Evolutionary conservation across 1,140 invertebrate genomes (phyloP).

Genomic region (Achroia grisella): DNA sequence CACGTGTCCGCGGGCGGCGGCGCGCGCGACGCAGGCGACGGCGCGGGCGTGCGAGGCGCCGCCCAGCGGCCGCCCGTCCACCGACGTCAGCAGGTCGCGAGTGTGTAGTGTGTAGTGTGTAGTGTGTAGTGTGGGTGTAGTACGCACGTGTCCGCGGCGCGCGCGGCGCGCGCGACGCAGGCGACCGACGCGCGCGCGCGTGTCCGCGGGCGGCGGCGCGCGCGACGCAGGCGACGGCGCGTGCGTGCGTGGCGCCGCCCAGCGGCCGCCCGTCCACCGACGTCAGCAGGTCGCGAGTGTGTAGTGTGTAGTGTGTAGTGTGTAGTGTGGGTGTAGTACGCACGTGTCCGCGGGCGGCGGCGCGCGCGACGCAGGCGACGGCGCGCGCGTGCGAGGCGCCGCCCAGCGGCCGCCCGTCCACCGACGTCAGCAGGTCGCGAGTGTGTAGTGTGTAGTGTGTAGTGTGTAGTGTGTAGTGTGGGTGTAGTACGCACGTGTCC

Average conservation of each 20-base stretch:
- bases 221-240: slow-evolving; percentile 93
- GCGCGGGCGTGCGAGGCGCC: slow-evolving; percentile 92
- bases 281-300: slow-evolving; percentile 92
- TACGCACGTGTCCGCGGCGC: no score
- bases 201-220: slow-evolving; percentile 84
- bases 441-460: no score
- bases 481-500: slow-evolving; percentile 82
- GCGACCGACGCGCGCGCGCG: no score
- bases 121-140: no score
- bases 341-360: slow-evolving; percentile 85
- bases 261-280: slow-evolving; percentile 89
- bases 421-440: slow-evolving; percentile 93
- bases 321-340: no score
- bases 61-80: slow-evolving; percentile 87
- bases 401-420: slow-evolving; percentile 87
- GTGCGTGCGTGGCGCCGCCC: slow-evolving; percentile 89
- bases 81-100: slow-evolving; percentile 93
- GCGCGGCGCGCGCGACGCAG: no score
- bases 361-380: slow-evolving; percentile 91
- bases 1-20: slow-evolving; percentile 87
- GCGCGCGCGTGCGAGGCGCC: slow-evolving; percentile 92
- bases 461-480: no score
- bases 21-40: slow-evolving; percentile 91
- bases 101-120: no score
- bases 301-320: no score